Percentiles rank a stretch among this genome's conserved stretches.
Evolutionary conservation across 2,113 vertebrate genomes (phyloP).

Genomic region (Solea senegalensis): DNA sequence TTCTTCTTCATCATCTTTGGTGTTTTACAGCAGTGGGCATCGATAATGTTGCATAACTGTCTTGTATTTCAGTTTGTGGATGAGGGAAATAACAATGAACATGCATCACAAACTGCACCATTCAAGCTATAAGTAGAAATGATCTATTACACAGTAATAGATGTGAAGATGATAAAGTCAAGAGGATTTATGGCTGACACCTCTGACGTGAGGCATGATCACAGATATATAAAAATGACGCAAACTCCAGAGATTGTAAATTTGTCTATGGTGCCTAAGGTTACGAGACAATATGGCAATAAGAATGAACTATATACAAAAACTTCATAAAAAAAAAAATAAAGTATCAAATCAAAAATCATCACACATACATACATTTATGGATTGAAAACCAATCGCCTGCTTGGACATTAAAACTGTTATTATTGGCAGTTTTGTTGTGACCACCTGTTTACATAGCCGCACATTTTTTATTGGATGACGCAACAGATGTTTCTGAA

Average conservation of each 20-base stretch:
- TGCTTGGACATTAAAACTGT: neutral
- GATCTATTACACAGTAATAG: neutral
- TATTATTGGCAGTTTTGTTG: neutral
- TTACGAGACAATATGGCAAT: no score
- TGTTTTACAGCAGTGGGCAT: no score
- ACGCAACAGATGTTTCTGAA: no score
- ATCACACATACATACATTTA: no score
- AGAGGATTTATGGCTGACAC: no score
- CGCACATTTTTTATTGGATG: neutral
- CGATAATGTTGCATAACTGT: neutral
- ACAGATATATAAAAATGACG: neutral
- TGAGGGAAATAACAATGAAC: neutral
- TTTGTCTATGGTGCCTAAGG: no score
- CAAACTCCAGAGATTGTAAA: no score
- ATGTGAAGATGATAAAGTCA: neutral
- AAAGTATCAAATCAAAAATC: no score
- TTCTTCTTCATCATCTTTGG: no score
- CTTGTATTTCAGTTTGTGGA: neutral
- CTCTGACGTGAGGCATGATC: neutral
- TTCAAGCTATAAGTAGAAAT: neutral
- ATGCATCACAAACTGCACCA: neutral
- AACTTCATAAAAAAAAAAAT: no score
- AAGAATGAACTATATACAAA: no score
- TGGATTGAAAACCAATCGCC: no score
- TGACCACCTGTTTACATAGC: neutral